A percentile compares a stretch with the other conserved stretches of the same genome.
Conservation (phyloP, 2,797 vertebrate species). For the Zalophus californianus region DNA sequence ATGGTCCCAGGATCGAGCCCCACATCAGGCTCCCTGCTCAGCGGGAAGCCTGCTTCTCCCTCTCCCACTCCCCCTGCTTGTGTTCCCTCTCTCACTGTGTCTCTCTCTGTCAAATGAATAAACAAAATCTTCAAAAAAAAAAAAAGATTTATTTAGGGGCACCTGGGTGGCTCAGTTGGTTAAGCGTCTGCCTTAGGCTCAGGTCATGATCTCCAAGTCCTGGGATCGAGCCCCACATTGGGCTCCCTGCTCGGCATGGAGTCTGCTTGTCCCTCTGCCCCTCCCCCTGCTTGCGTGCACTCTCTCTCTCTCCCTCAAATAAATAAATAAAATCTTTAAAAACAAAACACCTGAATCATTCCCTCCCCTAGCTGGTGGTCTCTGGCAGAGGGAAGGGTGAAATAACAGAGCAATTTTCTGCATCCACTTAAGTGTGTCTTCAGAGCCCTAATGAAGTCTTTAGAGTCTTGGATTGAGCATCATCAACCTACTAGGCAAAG, state of each 20-base stretch:
- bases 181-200: too few relatives aligned
- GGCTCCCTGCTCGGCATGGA: too few relatives aligned
- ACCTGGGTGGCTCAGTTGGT: too few relatives aligned
- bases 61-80: too few relatives aligned
- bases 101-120: background rate
- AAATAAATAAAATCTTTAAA: background rate
- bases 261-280: too few relatives aligned
- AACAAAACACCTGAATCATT: background rate
- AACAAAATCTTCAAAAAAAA: background rate
- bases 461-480: background rate
- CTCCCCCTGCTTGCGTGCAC: too few relatives aligned
- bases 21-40: too few relatives aligned
- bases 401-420: background rate
- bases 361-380: background rate
- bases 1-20: too few relatives aligned
- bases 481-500: background rate
- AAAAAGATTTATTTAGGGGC: background rate
- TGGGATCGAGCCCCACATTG: too few relatives aligned
- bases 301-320: background rate
- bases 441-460: background rate
- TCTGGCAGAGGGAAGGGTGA: background rate
- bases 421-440: background rate
- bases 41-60: too few relatives aligned
- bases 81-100: too few relatives aligned
- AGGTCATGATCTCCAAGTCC: too few relatives aligned